phyloP scores from a whole-genome alignment of 2,888 invertebrate species.

The Cosmopolites sordidus region DNA sequence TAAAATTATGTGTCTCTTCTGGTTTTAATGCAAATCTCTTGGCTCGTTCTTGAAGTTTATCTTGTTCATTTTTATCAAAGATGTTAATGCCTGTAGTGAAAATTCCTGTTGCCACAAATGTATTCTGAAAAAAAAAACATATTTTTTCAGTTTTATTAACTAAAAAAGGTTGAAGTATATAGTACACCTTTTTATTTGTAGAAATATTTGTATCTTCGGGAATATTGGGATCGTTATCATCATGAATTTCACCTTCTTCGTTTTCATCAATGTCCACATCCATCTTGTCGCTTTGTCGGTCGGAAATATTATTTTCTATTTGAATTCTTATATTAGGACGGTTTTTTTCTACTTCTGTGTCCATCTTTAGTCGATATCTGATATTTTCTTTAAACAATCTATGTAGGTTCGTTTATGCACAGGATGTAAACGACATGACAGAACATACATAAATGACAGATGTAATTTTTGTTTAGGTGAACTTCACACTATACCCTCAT shows the following conservation, averaged over 20 bases:
- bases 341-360: constrained; percentile 30
- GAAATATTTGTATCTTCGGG: neutral
- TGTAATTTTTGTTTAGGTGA: no score
- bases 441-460: no score
- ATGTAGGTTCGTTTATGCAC: no score
- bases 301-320: constrained; percentile 47
- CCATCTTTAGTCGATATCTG: no score
- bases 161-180: no score
- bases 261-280: constrained; percentile 29
- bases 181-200: neutral
- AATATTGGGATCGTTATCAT: constrained; percentile 29
- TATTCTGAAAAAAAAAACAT: constrained; percentile 23
- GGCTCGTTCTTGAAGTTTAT: constrained; percentile 54
- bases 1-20: constrained; percentile 45
- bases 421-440: no score
- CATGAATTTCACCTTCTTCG: constrained; percentile 49
- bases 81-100: constrained; percentile 52
- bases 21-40: constrained; percentile 55
- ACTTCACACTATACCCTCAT: no score
- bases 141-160: neutral
- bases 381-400: no score
- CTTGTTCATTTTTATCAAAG: constrained; percentile 51
- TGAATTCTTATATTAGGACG: constrained; percentile 49
- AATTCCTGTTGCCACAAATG: constrained; percentile 36
- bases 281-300: no score